phyloP scores from a whole-genome alignment of 2,797 vertebrate genomes.

The Sorex maritimensis region DNA sequence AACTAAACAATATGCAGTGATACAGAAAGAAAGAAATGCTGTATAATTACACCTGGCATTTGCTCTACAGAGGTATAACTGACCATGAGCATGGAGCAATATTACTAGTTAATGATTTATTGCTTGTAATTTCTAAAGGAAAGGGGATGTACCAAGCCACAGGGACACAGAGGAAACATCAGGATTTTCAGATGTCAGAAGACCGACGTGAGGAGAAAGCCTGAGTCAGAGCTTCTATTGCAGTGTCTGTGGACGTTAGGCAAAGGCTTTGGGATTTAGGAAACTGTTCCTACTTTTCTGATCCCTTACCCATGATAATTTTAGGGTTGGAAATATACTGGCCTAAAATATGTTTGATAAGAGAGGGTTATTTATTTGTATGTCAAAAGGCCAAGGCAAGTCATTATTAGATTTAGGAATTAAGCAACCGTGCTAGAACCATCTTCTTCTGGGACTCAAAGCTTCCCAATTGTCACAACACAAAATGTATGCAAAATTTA shows the following conservation, averaged over 20 bases:
- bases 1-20: no score
- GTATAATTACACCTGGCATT: no score
- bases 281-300: neutral
- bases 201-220: neutral
- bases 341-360: neutral
- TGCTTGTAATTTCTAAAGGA: neutral
- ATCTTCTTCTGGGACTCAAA: neutral
- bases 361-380: neutral
- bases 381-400: neutral
- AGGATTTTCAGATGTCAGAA: neutral
- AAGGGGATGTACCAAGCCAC: accelerated
- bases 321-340: neutral
- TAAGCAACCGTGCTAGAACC: neutral
- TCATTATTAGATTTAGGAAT: neutral
- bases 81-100: neutral
- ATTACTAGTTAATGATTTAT: neutral
- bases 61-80: no score
- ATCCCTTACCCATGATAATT: neutral
- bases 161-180: neutral
- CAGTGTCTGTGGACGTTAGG: neutral
- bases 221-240: neutral
- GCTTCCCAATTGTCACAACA: neutral
- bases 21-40: no score
- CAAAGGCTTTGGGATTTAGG: neutral
- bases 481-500: neutral